These are phyloP conservation scores for Theocolax elegans DNA, from an alignment of 1,140 invertebrate genomes.

Conservation along the genomic window DNA sequence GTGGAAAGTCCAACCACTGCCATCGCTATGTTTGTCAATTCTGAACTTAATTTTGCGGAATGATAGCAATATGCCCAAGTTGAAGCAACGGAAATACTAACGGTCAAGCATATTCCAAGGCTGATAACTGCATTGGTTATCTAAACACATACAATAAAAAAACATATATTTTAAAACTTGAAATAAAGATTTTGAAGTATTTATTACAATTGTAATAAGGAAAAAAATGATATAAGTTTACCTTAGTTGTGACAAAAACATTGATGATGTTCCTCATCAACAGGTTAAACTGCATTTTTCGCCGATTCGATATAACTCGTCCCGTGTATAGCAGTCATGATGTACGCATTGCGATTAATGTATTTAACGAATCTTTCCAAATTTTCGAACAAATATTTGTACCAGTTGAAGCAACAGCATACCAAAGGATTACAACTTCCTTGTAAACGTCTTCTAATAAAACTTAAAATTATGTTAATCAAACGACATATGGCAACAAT, in stretches of 20 bases:
- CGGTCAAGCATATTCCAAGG: not conserved
- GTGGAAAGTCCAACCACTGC: not conserved
- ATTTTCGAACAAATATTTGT: constrained; percentile 77
- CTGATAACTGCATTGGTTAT: not conserved
- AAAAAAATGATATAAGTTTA: not conserved
- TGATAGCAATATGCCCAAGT: not conserved
- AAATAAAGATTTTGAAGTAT: too few relatives aligned
- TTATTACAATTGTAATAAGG: too few relatives aligned
- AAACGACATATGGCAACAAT: constrained; percentile 6
- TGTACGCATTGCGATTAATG: constrained; percentile 7
- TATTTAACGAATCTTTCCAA: constrained; percentile 74
- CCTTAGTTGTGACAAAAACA: not conserved
- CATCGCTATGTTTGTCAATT: not conserved
- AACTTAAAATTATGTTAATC: not conserved
- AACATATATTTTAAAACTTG: too few relatives aligned
- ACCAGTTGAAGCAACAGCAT: not conserved
- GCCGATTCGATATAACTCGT: not conserved
- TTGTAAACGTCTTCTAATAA: not conserved
- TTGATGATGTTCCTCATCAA: constrained; percentile 13
- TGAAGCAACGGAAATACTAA: not conserved
- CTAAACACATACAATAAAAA: too few relatives aligned
- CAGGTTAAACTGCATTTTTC: constrained; percentile 18
- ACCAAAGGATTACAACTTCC: not conserved
- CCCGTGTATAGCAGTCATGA: constrained; percentile 11
- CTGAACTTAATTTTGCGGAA: too few relatives aligned